Evolutionary conservation across 2,113 vertebrate genomes (phyloP).

Genomic region (Tupaia tana): DNA sequence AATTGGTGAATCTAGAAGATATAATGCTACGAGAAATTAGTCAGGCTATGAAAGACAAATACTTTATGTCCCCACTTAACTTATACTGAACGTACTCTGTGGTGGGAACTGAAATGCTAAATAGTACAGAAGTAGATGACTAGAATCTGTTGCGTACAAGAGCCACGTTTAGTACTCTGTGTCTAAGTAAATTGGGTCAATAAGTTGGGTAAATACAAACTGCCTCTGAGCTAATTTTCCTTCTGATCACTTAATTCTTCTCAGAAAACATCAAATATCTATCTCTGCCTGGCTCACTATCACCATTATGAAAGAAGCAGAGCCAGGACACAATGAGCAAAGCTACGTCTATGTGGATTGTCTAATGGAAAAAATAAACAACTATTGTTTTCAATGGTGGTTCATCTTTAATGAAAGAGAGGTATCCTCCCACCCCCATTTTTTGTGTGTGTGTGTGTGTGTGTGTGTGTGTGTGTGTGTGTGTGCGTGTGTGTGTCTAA

Average conservation of each 20-base stretch:
- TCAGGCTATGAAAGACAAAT: too few relatives aligned
- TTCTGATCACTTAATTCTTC: not conserved
- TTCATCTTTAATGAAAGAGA: not conserved
- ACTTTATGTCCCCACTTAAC: too few relatives aligned
- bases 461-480: too few relatives aligned
- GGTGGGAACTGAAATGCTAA: too few relatives aligned
- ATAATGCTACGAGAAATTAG: too few relatives aligned
- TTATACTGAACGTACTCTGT: too few relatives aligned
- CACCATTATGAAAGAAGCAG: not conserved
- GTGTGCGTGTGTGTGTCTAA: too few relatives aligned
- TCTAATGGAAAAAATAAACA: not conserved
- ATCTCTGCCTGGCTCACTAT: not conserved
- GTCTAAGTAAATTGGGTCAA: not conserved
- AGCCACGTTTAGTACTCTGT: not conserved
- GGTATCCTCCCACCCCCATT: not conserved
- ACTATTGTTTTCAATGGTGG: not conserved
- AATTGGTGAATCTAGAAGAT: too few relatives aligned
- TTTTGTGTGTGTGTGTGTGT: too few relatives aligned
- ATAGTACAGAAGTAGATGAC: not conserved
- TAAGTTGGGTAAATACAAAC: not conserved
- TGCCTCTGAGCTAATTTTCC: not conserved
- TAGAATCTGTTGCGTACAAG: not conserved
- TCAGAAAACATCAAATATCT: not conserved
- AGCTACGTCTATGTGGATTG: not conserved
- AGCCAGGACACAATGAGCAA: not conserved